Conservation (phyloP, 92 coral and sea anemone genomes). For the Chrysogorgia sp. region DNA sequence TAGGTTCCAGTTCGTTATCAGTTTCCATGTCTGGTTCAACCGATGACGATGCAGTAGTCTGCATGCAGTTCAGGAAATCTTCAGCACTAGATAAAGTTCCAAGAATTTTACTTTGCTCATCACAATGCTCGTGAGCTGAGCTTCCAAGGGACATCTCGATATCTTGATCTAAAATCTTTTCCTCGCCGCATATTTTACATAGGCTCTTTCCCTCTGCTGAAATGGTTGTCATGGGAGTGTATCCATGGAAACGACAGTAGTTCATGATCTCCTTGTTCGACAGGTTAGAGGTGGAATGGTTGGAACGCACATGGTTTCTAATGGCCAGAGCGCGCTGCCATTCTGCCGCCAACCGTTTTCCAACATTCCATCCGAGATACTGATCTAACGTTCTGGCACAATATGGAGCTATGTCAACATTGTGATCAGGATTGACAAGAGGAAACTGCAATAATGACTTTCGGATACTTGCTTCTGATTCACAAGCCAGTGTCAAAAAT, state of each 20-base stretch:
- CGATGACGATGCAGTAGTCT: constrained; percentile 22
- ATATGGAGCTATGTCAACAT: constrained; percentile 59
- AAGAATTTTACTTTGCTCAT: constrained; percentile 22
- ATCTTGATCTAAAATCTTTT: background rate
- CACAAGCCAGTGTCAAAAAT: constrained; percentile 25
- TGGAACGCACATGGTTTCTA: constrained; percentile 41
- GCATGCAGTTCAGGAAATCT: constrained; percentile 53
- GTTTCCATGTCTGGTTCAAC: background rate
- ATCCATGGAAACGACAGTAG: constrained; percentile 85
- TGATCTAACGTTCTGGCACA: constrained; percentile 67
- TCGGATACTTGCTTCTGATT: constrained; percentile 55
- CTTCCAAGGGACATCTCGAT: background rate
- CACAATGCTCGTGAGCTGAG: constrained; percentile 33
- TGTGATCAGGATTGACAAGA: constrained; percentile 61
- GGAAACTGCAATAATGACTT: constrained; percentile 62
- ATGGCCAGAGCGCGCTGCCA: constrained; percentile 87
- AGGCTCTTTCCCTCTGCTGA: constrained; percentile 6
- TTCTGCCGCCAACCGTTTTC: constrained; percentile 89
- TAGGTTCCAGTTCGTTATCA: constrained; percentile 41
- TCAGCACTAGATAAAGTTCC: constrained; percentile 55
- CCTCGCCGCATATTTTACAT: constrained; percentile 84
- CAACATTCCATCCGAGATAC: constrained; percentile 74
- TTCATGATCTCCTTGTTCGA: constrained; percentile 81
- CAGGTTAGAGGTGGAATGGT: constrained; percentile 44
- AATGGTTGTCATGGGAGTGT: constrained; percentile 62